Conservation (phyloP, 2,113 vertebrate species). For the Pithys albifrons region DNA sequence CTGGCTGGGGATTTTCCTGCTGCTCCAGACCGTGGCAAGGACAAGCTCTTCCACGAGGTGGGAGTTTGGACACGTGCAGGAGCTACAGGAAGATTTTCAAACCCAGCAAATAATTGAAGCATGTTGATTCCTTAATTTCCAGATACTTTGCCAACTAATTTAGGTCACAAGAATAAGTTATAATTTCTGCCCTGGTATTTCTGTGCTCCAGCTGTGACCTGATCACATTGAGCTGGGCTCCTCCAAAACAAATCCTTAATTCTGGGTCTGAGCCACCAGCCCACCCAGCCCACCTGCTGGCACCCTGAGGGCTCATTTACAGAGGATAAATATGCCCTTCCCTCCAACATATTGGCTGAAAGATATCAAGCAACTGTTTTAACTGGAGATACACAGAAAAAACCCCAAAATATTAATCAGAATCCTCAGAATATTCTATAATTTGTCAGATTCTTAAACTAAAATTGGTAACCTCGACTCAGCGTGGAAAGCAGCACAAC, state of each 20-base stretch:
- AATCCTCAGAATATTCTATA: background rate
- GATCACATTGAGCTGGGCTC: background rate
- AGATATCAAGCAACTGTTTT: background rate
- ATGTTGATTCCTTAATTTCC: background rate
- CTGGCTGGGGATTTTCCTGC: background rate
- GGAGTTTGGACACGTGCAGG: background rate
- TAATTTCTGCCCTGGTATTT: slow-evolving; percentile 29
- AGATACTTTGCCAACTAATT: slow-evolving; percentile 13
- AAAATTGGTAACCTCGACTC: background rate
- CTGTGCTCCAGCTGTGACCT: background rate
- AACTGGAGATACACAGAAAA: background rate
- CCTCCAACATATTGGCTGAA: background rate
- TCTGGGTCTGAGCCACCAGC: background rate
- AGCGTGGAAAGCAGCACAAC: background rate
- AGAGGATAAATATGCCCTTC: background rate
- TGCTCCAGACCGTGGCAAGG: background rate
- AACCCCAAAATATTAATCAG: background rate
- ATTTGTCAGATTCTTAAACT: background rate
- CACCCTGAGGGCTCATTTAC: background rate
- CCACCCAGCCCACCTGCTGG: background rate
- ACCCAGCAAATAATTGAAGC: background rate
- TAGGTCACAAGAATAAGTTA: background rate
- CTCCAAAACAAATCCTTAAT: background rate
- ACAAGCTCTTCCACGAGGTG: background rate
- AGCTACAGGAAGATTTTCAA: background rate